Base-by-base conservation (phyloP, 2,888 invertebrate genomes). In the Melolontha melolontha region DNA sequence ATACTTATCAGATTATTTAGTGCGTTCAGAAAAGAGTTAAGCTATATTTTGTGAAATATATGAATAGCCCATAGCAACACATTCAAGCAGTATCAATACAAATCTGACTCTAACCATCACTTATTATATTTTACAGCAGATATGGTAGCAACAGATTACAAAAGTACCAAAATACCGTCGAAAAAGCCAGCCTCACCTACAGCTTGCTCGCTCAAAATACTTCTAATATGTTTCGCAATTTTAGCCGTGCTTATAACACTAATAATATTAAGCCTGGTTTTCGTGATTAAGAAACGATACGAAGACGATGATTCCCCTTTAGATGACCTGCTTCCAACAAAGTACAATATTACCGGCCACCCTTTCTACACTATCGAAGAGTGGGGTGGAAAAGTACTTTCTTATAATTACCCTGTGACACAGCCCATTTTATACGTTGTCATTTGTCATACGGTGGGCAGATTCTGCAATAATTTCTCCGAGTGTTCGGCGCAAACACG, bases 381-480 rank as follows among this genome's bases (percentile, higher is more conserved):
- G 40, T 76, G 74, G 74, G 73, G 73, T 1, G 91, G 90, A 0
- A 86, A 88, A 75, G 86, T 87, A 0, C 85, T 87, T 0, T 83
- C 85, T 0, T 83, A 86, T 79, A 80, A 80, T 16, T 77, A 78
- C 1, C 75, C 76, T 14, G 75, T 86, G 50, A 50, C 71, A 2
- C 79, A 79, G 67, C 86, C 87, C 12, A 81, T 84, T 27, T 80
- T 83, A 1, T 83, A 85, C 70, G 85, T 86, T 0, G 74, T 87
- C 1, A 82, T 87, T 52, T 85, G 86, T 11, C 87, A 88, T 71
- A 85, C 87, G 0, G 87, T 83, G 1, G 85, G 85, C 16, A 78
- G 79, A 5, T 79, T 83, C 17, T 87, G 87, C 72, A 65, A 67
- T 7, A 83, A 78, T 64, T 77, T 84, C 42, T 75, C 79, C 40